Base-by-base conservation (phyloP, 1,140 invertebrate genomes). In the Chironomus striatipennis region DNA sequence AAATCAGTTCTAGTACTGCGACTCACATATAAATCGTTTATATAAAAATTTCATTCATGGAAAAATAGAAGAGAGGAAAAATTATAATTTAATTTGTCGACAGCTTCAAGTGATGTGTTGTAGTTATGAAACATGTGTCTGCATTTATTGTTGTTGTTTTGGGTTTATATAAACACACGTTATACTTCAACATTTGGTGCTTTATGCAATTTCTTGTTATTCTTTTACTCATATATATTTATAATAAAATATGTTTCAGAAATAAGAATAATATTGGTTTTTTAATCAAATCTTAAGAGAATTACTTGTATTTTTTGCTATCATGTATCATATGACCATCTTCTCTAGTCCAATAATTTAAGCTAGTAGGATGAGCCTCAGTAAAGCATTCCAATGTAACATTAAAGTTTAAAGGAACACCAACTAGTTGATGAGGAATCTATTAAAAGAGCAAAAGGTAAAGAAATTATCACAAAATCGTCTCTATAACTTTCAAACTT, bases 341-440 rank as follows among this genome's bases (percentile, higher is more conserved):
- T 77, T 94, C 92, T 73, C 90, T 83, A 0, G 92, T 93, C 95
- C 95, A 97, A 81, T 95, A 96, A 83, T 96, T 96, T 21, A 96
- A 86, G 8, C 94, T 95, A 5, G 90, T 93, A 5, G 95, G 94
- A 84, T 95, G 92, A 8, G 94, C 93, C 83, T 96, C 94, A 1
- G 93, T 93, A 79, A 91, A 90, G 82, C 94, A 96, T 82, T 95
- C 93, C 70, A 97, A 82, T 1, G 90, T 93, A 8, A 95, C 91
- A 70, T 90, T 90, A 79, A 90, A 92, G 57, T 90, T 90, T 72
- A 90, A 83, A 4, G 91, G 91, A 57, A 90, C 91, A 15, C 93
- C 92, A 21, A 96, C 92, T 76, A 96, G 85, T 82, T 96, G 94
- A 83, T 95, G 93, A 0, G 93, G 93, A 79, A 96, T 94, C 90